Base-by-base conservation (phyloP, 1,140 invertebrate genomes). In the Colletes latitarsis region DNA sequence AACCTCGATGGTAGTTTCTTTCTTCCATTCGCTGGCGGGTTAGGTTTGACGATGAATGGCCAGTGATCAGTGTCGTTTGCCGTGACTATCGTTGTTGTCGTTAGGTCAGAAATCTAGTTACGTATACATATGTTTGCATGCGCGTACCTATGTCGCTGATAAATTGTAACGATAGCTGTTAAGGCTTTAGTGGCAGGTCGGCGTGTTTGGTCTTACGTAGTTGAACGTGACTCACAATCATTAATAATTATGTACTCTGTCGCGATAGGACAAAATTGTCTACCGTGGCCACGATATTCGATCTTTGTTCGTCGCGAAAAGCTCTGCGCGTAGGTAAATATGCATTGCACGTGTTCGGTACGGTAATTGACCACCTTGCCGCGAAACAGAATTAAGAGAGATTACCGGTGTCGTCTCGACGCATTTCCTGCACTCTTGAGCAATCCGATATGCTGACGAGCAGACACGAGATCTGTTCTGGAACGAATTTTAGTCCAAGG, bases 381-480 rank as follows among this genome's bases (percentile, higher is more conserved):
- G 62, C 4, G 77, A 30, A 75, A 60, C 71, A 49, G 60, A 73
- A 79, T 79, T 73, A 73, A 72, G 77, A 73, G 46, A 73, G 52
- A 79, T 73, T 78, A 52, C 77, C 58, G 19, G 68, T 78, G 49
- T 72, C 58, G 53, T 41, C 58, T 52, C 15, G 10, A 10, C 30
- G n/a, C 63, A 52, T 75, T 75, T 76, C 62, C 63, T 57, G 62
- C 6, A 14, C 17, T 49, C 5, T 14, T 9, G 60, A 6, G 41
- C 15, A 46, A 9, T 17, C 17, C 3, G 55, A 21, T 1, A 1
- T 19, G 19, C 53, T 46, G 43, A 46, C 43, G 43, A 46, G 43
- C n/a, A 8, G 3, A 19, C 12, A 43, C 14, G 10, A 30, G n/a
- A 52, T 30, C 30, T 63, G 12, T 3, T 58, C 30, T 30, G 10